These are phyloP conservation scores for Latrodectus elegans DNA, from an alignment of 2,888 invertebrate species.

Conservation along the genomic window DNA sequence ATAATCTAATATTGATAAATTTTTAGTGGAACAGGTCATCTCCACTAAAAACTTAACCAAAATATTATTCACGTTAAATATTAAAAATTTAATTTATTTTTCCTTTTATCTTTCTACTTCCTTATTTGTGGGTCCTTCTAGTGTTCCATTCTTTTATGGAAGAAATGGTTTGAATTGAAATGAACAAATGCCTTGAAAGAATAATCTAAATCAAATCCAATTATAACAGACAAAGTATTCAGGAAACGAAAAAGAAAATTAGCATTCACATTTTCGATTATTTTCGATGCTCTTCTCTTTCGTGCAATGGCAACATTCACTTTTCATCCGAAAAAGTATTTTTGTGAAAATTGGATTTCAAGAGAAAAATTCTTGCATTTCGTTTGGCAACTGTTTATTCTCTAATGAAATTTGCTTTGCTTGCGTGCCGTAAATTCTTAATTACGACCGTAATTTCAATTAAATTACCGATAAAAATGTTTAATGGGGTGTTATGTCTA, in stretches of 20 bases:
- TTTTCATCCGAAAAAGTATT: background rate
- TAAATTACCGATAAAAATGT: slow-evolving; percentile 9
- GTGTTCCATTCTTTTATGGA: background rate
- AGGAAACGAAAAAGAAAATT: background rate
- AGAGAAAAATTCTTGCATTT: background rate
- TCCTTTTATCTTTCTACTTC: too few species aligned
- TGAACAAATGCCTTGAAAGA: background rate
- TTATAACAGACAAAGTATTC: background rate
- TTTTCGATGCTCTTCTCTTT: background rate
- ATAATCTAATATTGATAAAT: too few species aligned
- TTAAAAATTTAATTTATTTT: too few species aligned
- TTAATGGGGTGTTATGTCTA: background rate
- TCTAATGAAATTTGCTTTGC: background rate
- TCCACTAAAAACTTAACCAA: too few species aligned
- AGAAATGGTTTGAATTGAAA: background rate
- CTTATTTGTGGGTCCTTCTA: background rate
- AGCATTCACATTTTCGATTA: background rate
- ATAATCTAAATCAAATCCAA: background rate
- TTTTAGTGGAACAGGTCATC: too few species aligned
- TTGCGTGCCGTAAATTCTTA: background rate
- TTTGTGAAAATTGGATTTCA: background rate
- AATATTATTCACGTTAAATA: too few species aligned
- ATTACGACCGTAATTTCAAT: slow-evolving; percentile 18
- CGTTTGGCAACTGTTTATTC: background rate
- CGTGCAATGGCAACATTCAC: slow-evolving; percentile 2